Conservation (phyloP, 2,888 invertebrate species). For the Exocentrus adspersus region DNA sequence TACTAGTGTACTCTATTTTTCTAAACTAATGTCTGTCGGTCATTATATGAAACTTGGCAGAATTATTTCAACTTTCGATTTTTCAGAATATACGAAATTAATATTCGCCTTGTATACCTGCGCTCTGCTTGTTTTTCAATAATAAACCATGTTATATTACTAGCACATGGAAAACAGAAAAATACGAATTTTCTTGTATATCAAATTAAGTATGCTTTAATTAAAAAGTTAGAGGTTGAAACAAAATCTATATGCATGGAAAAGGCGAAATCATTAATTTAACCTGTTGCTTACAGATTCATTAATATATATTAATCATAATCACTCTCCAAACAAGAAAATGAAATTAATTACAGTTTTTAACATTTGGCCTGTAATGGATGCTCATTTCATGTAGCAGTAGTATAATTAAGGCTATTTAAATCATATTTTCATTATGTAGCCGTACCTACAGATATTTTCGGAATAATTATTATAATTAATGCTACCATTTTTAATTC, state of each 20-base stretch:
- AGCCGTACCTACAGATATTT: too few species aligned
- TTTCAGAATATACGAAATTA: too few species aligned
- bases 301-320: slow-evolving; percentile 5
- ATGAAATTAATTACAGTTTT: slow-evolving; percentile 15
- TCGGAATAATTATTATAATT: too few species aligned
- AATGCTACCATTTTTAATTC: too few species aligned
- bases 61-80: too few species aligned
- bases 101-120: too few species aligned
- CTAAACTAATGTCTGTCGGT: too few species aligned
- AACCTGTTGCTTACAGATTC: slow-evolving; percentile 16
- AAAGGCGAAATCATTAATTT: slow-evolving; percentile 10
- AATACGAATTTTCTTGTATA: neutral
- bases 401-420: slow-evolving; percentile 7
- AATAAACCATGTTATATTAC: too few species aligned
- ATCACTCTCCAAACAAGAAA: neutral
- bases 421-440: too few species aligned
- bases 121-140: too few species aligned
- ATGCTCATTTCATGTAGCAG: neutral
- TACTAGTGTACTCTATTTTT: too few species aligned
- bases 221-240: neutral
- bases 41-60: too few species aligned
- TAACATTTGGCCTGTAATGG: slow-evolving; percentile 5
- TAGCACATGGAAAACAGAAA: neutral
- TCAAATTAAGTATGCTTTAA: neutral
- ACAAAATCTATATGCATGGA: neutral